Percentiles rank a stretch among this genome's conserved stretches.
Evolutionary conservation across 2,113 vertebrate species (phyloP).

Genomic region (Thinocorus orbignyianus): DNA sequence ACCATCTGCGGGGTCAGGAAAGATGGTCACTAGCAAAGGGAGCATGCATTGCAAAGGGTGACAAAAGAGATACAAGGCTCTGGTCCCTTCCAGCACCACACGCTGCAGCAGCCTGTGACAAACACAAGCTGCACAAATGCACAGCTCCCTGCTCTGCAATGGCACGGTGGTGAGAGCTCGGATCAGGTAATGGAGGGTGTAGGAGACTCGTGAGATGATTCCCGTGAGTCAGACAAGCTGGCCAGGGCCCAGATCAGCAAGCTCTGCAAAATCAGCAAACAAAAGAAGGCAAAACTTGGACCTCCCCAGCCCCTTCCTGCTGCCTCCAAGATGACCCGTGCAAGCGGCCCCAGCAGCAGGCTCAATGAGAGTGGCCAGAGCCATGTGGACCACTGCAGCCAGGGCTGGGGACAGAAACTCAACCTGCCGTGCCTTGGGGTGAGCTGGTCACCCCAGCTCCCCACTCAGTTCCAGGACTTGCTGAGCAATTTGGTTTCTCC

Average conservation of each 20-base stretch:
- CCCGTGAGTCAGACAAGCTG: slow-evolving; percentile 34
- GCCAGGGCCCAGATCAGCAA: slow-evolving; percentile 34
- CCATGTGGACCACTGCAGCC: neutral
- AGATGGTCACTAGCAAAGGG: neutral
- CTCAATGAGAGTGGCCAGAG: neutral
- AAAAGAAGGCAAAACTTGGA: slow-evolving; percentile 25
- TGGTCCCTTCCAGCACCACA: neutral
- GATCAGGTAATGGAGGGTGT: slow-evolving; percentile 57
- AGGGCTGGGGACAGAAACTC: neutral
- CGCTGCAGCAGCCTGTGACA: fast-evolving
- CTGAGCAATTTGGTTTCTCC: neutral
- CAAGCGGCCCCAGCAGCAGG: fast-evolving
- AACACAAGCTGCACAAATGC: neutral
- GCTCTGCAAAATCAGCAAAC: slow-evolving; percentile 24
- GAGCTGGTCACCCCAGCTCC: neutral
- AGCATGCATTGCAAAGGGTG: neutral
- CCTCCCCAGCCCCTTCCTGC: slow-evolving; percentile 19
- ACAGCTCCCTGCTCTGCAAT: neutral
- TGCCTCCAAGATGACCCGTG: neutral
- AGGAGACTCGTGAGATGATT: slow-evolving; percentile 18
- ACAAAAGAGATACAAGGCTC: neutral
- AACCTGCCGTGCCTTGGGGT: neutral
- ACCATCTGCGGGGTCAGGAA: neutral
- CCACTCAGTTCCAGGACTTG: neutral
- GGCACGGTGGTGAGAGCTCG: neutral